These are phyloP conservation scores for Scyliorhinus canicula DNA, from an alignment of 2,797 vertebrate species.

Conservation along the genomic window DNA sequence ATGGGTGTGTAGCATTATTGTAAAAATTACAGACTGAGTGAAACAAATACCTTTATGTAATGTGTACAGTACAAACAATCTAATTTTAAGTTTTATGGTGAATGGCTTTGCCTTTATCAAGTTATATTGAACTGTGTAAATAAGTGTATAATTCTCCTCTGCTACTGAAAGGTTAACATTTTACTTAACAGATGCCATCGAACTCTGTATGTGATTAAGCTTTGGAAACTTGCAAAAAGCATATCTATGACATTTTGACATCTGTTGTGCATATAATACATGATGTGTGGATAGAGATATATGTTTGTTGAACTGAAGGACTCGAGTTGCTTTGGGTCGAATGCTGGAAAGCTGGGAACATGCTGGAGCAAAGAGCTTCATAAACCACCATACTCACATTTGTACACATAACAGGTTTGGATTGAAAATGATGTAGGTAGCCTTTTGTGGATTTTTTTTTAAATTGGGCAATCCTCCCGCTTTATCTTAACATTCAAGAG, in stretches of 20 bases:
- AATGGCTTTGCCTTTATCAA: not conserved
- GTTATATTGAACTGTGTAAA: constrained; percentile 27
- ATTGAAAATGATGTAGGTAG: not conserved
- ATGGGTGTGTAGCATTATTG: not conserved
- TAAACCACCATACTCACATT: not conserved
- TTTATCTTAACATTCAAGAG: not conserved
- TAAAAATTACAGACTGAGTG: constrained; percentile 2
- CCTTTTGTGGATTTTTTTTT: not conserved
- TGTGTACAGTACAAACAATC: constrained; percentile 23
- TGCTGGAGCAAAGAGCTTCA: not conserved
- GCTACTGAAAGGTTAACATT: not conserved
- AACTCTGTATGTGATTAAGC: not conserved
- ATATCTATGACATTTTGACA: not conserved
- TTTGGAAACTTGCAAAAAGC: not conserved
- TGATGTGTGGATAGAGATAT: not conserved
- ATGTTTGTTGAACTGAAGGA: not conserved
- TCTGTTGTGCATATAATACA: not conserved
- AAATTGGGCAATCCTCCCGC: not conserved
- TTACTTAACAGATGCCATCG: not conserved
- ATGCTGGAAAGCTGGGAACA: not conserved
- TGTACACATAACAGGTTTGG: not conserved
- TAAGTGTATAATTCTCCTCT: constrained; percentile 18
- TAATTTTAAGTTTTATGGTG: constrained; percentile 24
- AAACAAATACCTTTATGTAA: constrained; percentile 1
- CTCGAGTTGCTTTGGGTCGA: not conserved